Base-by-base conservation (phyloP, 1,140 invertebrate species). In the Aethina tumida region DNA sequence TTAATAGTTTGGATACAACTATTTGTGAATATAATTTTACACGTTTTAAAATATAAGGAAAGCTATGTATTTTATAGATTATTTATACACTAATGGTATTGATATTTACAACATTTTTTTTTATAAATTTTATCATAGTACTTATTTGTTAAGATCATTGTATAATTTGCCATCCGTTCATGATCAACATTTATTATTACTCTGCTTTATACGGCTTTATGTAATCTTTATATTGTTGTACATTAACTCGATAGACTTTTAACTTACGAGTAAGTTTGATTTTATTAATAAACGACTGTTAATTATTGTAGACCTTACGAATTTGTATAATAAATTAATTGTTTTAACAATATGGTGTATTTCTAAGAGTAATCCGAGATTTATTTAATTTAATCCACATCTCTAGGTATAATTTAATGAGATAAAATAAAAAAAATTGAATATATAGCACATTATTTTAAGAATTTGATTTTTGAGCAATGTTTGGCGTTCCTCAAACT, bases 221-320 rank as follows among this genome's bases (percentile, higher is more conserved):
- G 22, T 30, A 40, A 34, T 24, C 19, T 40, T 35, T 40, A 40
- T 24, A 29, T 34, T 30, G 18, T 21, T 40, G 30, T 34, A 40
- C 25, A 40, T 26, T 29, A 36, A 41, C 29, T 18, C 21, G 13
- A 10, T 40, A 34, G 30, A 9, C 13, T 32, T n/a, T 22, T 15
- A 29, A 31, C 8, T 19, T 39, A 28, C 15, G 20, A n/a, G 26
- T 27, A 41, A 41, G 29, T 24, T 28, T 40, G 10, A 35, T 41
- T 19, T 42, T 22, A 42, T 36, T 28, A 16, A n/a, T 35, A 16
- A 36, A 27, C 25, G 35, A 43, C 41, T 38, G 35, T 39, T 43
- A 39, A 43, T 43, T 43, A 25, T 16, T 35, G 18, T 8, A 10
- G 13, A 20, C 26, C 12, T 24, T 35, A 25, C 28, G 34, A 35